Conservation (phyloP, 2,113 vertebrate species). For the Casuarius casuarius region DNA sequence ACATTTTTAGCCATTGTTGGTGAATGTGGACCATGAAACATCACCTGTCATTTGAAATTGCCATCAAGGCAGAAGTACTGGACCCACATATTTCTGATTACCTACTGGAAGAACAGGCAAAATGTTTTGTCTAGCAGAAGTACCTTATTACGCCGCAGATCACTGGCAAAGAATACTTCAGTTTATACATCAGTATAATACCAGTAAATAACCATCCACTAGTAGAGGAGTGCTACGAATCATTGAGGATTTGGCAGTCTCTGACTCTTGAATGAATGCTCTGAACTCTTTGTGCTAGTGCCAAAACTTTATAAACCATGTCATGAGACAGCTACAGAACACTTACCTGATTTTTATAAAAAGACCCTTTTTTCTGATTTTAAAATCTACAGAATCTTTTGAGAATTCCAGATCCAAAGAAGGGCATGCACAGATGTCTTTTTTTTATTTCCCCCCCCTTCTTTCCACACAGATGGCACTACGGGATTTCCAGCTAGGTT, state of each 20-base stretch:
- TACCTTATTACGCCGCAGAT: not conserved
- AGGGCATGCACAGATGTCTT: not conserved
- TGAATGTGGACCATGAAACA: not conserved
- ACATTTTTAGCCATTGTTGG: not conserved
- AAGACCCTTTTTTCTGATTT: constrained; percentile 11
- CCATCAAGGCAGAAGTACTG: not conserved
- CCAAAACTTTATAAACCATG: constrained; percentile 26
- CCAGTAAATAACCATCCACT: not conserved
- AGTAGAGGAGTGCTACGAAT: not conserved
- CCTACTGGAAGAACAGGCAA: not conserved
- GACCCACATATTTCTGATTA: not conserved
- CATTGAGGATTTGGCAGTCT: not conserved
- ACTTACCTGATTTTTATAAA: not conserved
- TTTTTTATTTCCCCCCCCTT: not conserved
- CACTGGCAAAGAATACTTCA: not conserved
- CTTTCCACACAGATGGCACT: not conserved
- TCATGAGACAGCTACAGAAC: not conserved
- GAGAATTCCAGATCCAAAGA: constrained; percentile 52
- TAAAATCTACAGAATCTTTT: constrained; percentile 3
- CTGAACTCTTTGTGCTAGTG: constrained; percentile 33
- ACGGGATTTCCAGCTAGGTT: constrained; percentile 22
- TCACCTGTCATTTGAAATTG: not conserved
- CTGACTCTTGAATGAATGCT: constrained; percentile 14
- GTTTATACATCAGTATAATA: not conserved
- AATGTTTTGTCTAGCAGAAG: not conserved